Evolutionary conservation across 2,113 vertebrate species (phyloP).

Genomic region (Piaya cayana): DNA sequence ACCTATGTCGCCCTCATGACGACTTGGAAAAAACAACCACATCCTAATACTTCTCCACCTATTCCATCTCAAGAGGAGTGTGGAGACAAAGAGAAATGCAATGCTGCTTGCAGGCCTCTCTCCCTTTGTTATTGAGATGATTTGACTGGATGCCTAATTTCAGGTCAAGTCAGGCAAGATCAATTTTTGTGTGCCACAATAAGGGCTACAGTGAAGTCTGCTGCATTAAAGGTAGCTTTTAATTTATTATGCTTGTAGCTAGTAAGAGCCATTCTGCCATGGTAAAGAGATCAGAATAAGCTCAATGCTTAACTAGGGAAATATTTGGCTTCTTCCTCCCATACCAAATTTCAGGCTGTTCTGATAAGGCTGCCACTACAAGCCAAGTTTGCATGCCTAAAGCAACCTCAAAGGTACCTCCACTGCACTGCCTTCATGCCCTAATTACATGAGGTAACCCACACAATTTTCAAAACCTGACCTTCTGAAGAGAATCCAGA

Average conservation of each 20-base stretch:
- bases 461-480: neutral
- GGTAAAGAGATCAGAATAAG: neutral
- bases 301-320: conserved; percentile 34
- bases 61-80: neutral
- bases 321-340: neutral
- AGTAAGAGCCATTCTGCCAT: neutral
- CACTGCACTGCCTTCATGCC: neutral
- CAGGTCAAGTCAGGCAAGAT: conserved; percentile 1
- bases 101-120: neutral
- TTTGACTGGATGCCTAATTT: neutral
- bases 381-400: neutral
- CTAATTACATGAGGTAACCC: neutral
- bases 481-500: neutral
- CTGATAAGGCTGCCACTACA: neutral
- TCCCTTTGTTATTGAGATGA: neutral
- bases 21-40: neutral
- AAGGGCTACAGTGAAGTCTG: neutral
- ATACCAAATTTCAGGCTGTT: neutral
- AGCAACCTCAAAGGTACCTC: neutral
- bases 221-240: neutral
- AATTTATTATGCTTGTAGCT: neutral
- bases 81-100: neutral
- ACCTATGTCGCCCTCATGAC: neutral
- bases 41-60: neutral
- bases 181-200: neutral